Evolutionary conservation across 2,888 invertebrate genomes (phyloP), one percentile per base, ranked within the genome.

Genomic region (Leucania comma): DNA sequence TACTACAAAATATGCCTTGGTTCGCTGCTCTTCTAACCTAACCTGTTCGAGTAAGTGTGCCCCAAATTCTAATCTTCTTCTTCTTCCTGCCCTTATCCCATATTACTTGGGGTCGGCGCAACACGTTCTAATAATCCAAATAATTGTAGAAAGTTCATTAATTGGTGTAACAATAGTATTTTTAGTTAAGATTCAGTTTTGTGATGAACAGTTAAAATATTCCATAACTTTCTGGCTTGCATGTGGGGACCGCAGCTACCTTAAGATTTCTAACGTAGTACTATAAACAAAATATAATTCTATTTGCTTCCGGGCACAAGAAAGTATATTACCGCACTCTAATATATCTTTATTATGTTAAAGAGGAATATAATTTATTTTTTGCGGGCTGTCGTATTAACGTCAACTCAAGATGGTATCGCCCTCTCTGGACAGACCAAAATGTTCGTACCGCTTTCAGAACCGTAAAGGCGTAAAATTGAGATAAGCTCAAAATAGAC

Each of bases 381-480:
- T 87, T 87, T 87, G 85, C 87, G 89, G 71, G 74, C 68, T 84
- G 89, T 90, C 92, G 87, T 90, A 93, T 93, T 92, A 93, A 93
- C 89, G 94, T 95, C 94, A 90, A 84, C 88, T 88, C 75, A 83
- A 92, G 93, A 94, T 92, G 85, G 82, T 93, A 94, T 94, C 94
- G 87, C 85, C 81, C 86, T 90, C 90, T 83, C 87, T 89, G 89
- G 91, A 90, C 91, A 91, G 91, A 93, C 93, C 92, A 90, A 93
- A 78, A 93, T 91, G 90, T 86, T 91, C 91, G 88, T 87, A 87
- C 87, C 89, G 87, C 91, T 92, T 93, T 93, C 90, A 88, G 83
- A 92, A 86, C 88, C 88, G 87, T 84, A 89, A 90, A 89, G 84
- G 92, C 93, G 92, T 91, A 90, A 93, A 93, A 93, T 93, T 93